Conservation (phyloP, 2,888 invertebrate genomes). For the Dynastes grantii region DNA sequence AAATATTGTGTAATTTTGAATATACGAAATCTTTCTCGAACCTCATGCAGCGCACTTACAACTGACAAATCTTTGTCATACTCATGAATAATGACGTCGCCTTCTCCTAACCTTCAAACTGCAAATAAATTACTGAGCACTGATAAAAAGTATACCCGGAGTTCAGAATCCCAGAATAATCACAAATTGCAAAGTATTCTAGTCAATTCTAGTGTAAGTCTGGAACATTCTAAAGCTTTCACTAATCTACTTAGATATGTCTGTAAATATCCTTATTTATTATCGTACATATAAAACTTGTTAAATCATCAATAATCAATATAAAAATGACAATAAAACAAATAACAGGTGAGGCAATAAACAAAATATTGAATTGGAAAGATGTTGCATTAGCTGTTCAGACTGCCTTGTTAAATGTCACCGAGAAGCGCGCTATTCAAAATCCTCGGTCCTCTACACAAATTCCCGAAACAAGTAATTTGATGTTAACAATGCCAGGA, state of each 20-base stretch:
- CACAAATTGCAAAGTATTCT: not conserved
- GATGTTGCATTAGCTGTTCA: slow-evolving; percentile 68
- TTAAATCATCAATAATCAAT: not conserved
- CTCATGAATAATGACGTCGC: no score
- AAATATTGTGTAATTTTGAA: no score
- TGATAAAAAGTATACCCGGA: no score
- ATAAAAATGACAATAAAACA: slow-evolving; percentile 51
- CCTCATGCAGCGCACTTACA: no score
- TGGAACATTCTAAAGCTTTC: not conserved
- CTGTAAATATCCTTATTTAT: not conserved
- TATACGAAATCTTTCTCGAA: no score
- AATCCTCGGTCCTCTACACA: slow-evolving; percentile 65
- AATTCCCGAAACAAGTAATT: slow-evolving; percentile 57
- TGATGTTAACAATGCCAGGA: slow-evolving; percentile 71
- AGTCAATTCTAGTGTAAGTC: not conserved
- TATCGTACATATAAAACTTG: not conserved
- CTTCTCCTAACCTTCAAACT: no score
- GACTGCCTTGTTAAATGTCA: slow-evolving; percentile 66
- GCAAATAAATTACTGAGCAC: no score
- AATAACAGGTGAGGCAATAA: slow-evolving; percentile 65
- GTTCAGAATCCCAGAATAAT: not conserved
- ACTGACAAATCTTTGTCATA: no score
- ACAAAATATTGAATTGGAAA: slow-evolving; percentile 67
- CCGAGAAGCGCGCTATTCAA: slow-evolving; percentile 63
- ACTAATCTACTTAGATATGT: not conserved